phyloP scores from a whole-genome alignment of 2,888 invertebrate genomes.

The Limnephilus marmoratus region DNA sequence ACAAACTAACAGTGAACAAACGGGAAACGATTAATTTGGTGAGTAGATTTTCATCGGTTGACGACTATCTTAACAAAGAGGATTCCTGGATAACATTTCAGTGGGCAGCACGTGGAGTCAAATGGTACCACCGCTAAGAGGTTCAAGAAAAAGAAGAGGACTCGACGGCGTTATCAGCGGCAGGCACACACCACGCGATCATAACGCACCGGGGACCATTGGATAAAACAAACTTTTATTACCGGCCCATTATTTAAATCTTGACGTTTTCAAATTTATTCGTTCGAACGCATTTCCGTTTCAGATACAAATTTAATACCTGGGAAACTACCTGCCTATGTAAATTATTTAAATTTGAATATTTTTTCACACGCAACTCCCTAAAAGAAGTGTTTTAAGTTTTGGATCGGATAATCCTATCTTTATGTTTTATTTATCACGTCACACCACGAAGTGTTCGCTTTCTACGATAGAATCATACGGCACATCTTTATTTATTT shows the following conservation, averaged over 20 bases:
- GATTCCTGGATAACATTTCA: background rate
- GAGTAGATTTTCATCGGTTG: background rate
- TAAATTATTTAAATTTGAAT: background rate
- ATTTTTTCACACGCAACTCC: background rate
- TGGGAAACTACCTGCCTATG: background rate
- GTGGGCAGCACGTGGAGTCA: background rate
- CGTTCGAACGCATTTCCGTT: background rate
- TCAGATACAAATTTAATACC: background rate
- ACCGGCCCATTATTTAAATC: background rate
- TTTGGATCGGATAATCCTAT: background rate
- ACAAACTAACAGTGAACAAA: background rate
- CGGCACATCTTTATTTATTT: no score
- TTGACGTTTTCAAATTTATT: background rate
- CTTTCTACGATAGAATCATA: background rate
- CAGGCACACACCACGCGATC: background rate
- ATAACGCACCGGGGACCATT: background rate
- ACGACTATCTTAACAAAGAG: background rate
- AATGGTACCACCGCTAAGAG: background rate
- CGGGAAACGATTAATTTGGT: background rate
- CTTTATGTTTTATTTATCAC: background rate
- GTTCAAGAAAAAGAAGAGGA: background rate
- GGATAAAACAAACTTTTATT: background rate
- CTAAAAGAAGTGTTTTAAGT: background rate
- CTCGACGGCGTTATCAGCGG: background rate
- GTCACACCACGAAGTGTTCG: background rate